Evolutionary conservation across 2,113 vertebrate genomes (phyloP), one percentile per base, ranked within the genome.

Genomic region (Acanthisitta chloris): DNA sequence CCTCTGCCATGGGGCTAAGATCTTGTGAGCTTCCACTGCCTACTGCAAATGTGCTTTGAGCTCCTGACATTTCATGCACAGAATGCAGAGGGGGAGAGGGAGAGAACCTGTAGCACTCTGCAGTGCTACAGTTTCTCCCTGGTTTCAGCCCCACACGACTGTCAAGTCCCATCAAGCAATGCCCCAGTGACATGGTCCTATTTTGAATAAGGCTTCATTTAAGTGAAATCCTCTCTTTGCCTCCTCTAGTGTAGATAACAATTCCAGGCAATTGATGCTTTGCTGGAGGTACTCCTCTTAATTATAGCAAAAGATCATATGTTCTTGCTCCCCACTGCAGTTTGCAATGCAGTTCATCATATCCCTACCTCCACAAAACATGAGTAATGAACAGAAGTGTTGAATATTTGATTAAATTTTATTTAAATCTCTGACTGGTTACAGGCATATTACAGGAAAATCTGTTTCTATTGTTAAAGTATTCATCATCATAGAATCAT

Each of bases 41-140:
- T 81, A 15, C 28, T 55, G 40, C 12, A 69, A 81, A 72, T 59
- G 40, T 87, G 33, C 28, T 82, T 83, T 64, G 29, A 81, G 43
- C 6, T 81, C 26, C 33, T 17, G 14, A 9, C 18, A 25, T 79
- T 66, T 89, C 46, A 31, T 55, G 16, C 11, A 29, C 36, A 74
- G 48, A 7, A 0, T 34, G 13, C n/a, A n/a, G n/a, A n/a, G n/a
- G 31, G 23, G 8, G 78, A 81, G 40, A 45, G 1, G 1, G 6
- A 89, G 51, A 64, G 14, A 55, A 29, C 33, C 16, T 55, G 8
- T n/a, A 81, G 12, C 24, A 33, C 59, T 46, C 12, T 55, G 31
- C 13, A 58, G 49, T 78, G n/a, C 55, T 58, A 21, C n/a, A 73
- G 49, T 12, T 87, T 81, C n/a, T 74, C 48, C 28, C 28, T 36